These are phyloP conservation scores for Toxostoma redivivum DNA, from an alignment of 2,113 vertebrate species.

Conservation along the genomic window DNA sequence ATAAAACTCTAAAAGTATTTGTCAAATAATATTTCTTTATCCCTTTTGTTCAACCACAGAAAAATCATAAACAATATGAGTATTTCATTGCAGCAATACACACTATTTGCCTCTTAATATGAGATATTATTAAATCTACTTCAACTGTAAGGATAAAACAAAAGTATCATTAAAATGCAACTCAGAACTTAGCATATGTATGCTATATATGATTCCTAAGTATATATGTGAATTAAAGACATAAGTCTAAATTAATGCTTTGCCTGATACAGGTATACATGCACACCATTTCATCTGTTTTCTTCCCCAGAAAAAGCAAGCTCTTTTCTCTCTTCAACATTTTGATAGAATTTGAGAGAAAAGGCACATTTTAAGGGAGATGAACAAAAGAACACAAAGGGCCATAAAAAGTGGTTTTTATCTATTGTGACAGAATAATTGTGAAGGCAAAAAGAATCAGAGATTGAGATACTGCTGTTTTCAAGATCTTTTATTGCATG, in stretches of 20 bases:
- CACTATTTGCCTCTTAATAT: not conserved
- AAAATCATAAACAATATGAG: not conserved
- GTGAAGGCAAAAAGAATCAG: slow-evolving; percentile 36
- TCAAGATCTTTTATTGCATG: not conserved
- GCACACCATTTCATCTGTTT: not conserved
- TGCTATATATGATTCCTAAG: not conserved
- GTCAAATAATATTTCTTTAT: not conserved
- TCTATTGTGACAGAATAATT: not conserved
- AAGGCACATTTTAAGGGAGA: not conserved
- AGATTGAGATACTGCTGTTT: not conserved
- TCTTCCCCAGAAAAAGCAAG: not conserved
- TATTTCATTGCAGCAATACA: not conserved
- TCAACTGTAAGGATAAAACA: not conserved
- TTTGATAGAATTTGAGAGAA: not conserved
- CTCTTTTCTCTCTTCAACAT: not conserved
- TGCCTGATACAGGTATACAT: not conserved
- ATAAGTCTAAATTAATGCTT: not conserved
- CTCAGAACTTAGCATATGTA: not conserved
- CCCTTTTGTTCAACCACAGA: not conserved
- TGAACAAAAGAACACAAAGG: not conserved
- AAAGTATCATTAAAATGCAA: not conserved
- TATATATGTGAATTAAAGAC: not conserved
- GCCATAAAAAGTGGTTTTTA: not conserved
- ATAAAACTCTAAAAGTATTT: not conserved
- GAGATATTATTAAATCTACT: not conserved